Conservation (phyloP, 1,140 invertebrate species). For the Cylas formicarius region DNA sequence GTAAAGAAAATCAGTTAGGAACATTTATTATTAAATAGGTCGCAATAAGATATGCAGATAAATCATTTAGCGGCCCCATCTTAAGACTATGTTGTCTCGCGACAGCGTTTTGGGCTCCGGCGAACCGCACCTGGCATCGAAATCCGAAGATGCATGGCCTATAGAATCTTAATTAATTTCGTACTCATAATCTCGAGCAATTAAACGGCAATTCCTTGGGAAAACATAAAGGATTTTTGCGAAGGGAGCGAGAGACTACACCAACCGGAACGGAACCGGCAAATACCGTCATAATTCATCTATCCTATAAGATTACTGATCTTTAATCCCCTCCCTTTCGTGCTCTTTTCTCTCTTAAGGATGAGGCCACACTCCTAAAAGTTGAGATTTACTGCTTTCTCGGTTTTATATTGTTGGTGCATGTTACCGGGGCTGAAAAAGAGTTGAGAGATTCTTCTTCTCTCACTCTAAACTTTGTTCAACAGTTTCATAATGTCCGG, state of each 20-base stretch:
- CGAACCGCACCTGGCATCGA: constrained; percentile 29
- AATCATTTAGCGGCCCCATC: constrained; percentile 18
- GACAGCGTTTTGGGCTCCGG: constrained; percentile 10
- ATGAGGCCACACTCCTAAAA: constrained; percentile 54
- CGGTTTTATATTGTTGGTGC: constrained; percentile 56
- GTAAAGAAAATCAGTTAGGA: constrained; percentile 16
- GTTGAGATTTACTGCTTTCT: constrained; percentile 60
- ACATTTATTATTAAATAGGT: constrained; percentile 18
- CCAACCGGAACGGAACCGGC: constrained; percentile 39
- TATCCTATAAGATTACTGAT: constrained; percentile 63
- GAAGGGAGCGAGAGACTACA: constrained; percentile 39
- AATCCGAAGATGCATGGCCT: constrained; percentile 39
- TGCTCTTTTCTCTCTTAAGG: constrained; percentile 39
- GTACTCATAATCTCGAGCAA: constrained; percentile 38
- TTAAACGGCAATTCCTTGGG: constrained; percentile 42
- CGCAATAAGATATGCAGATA: constrained; percentile 17
- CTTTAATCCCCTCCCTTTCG: constrained; percentile 58
- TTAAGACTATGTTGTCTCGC: constrained; percentile 20
- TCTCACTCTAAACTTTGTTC: too few species aligned
- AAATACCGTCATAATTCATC: constrained; percentile 55
- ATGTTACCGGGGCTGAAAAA: too few species aligned
- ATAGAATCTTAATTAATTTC: constrained; percentile 43
- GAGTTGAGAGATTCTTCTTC: too few species aligned
- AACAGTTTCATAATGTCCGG: too few species aligned
- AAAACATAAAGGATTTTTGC: constrained; percentile 43